phyloP scores from a whole-genome alignment of 2,797 vertebrate species.

The Sternarchorhynchus goeldii region DNA sequence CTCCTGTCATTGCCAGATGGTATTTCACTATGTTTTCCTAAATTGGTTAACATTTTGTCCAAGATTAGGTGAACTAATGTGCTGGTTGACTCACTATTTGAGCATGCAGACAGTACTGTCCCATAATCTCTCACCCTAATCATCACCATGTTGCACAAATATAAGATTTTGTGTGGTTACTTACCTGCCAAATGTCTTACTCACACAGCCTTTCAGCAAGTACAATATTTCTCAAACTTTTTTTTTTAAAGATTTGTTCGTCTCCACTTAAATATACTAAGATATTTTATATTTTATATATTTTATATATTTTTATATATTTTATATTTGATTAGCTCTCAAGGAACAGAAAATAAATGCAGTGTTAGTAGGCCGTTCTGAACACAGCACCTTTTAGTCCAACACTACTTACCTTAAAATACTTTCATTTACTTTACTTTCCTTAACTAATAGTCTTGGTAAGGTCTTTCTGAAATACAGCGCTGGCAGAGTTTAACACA shows the following conservation, averaged over 20 bases:
- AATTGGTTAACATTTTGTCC: not conserved
- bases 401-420: too few relatives aligned
- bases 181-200: conserved; percentile 9
- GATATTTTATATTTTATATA: not conserved
- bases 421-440: too few relatives aligned
- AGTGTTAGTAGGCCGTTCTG: not conserved
- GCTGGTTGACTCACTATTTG: conserved; percentile 2
- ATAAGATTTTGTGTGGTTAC: conserved; percentile 6
- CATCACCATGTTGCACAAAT: not conserved
- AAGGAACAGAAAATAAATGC: not conserved
- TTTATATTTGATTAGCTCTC: not conserved
- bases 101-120: not conserved
- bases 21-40: too few relatives aligned
- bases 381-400: not conserved
- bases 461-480: too few relatives aligned
- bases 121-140: not conserved
- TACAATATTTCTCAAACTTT: not conserved
- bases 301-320: too few relatives aligned
- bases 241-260: not conserved
- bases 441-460: too few relatives aligned
- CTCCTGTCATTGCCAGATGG: too few relatives aligned
- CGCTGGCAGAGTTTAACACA: too few relatives aligned
- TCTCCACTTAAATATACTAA: not conserved
- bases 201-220: not conserved
- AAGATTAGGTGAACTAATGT: not conserved